Conservation (phyloP, 1,140 invertebrate species). For the Ostrea edulis region DNA sequence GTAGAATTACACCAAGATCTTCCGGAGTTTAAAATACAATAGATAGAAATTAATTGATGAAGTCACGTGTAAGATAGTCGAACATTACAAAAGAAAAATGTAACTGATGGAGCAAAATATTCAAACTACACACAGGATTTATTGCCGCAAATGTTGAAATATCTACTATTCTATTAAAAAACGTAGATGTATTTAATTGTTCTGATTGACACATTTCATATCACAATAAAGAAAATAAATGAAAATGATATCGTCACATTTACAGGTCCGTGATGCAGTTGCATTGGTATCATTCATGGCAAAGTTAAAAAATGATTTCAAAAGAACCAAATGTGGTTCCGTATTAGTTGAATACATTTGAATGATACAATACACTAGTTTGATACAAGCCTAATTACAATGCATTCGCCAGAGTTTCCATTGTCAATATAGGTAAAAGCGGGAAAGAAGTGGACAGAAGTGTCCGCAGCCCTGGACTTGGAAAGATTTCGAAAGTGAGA, state of each 20-base stretch:
- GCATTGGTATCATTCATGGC: conserved; percentile 94
- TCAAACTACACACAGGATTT: conserved; percentile 68
- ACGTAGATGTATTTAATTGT: not conserved
- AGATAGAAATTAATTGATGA: conserved; percentile 84
- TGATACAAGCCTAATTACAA: too few species aligned
- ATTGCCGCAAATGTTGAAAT: too few species aligned
- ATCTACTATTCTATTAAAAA: not conserved
- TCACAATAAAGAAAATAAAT: too few species aligned
- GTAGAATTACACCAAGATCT: too few species aligned
- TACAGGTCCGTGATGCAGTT: conserved; percentile 78
- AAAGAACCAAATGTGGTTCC: not conserved
- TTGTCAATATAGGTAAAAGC: conserved; percentile 79
- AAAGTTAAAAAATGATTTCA: conserved; percentile 88
- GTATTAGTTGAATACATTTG: too few species aligned
- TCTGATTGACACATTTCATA: not conserved
- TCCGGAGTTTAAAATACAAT: conserved; percentile 85
- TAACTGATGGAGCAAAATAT: conserved; percentile 85
- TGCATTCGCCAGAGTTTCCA: too few species aligned
- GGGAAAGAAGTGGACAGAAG: conserved; percentile 86
- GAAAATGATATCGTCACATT: not conserved
- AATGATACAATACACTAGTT: too few species aligned
- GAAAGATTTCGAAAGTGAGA: conserved; percentile 87
- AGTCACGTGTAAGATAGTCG: conserved; percentile 65
- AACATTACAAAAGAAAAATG: conserved; percentile 85
- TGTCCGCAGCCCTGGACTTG: conserved; percentile 89